Base-by-base conservation (phyloP, 2,888 invertebrate genomes). In the Loripinus fragilis region DNA sequence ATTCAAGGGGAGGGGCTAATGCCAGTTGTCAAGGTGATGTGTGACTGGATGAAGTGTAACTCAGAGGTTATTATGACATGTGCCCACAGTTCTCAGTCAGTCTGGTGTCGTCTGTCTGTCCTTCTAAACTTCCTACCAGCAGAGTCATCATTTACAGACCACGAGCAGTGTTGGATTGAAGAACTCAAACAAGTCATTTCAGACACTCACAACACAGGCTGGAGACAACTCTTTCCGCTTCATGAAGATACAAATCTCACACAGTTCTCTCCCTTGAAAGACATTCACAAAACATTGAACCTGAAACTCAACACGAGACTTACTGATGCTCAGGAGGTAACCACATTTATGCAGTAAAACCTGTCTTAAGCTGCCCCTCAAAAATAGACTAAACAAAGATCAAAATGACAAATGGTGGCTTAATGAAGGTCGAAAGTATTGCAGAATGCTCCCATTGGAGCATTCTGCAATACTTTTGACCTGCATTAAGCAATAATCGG, bases 31-130 rank as follows among this genome's bases (percentile, higher is more conserved):
- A 97, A 96, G 93, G 94, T 97, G 83, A 95, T 97, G 81, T 96
- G 96, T 91, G 97, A 97, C 93, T 98, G 98, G 98, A 94, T 97
- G 85, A 95, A 95, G 72, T 95, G 96, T 71, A 97, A 98, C 93
- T 95, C 96, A 72, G 96, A 96, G 81, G 95, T 97, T 33, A 95
- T 98, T 75, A 89, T 88, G 78, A 91, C 92, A 35, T 92, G 92
- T 90, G 92, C 91, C 60, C 92, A 92, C 91, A 97, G 96, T 89
- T 97, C 97, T 35, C 96, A 96, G 64, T 96, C 96, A 66, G 94
- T 98, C 72, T 95, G 98, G 91, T 96, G 96, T 89, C 96, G 97
- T 93, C 95, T 97, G 35, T 96, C 96, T 66, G 96, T 96, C 85
- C 94, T 98, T 71, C 94, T 97, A 12, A 98, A 98, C 94, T 95